Evolutionary conservation across 2,888 invertebrate species (phyloP).

Genomic region (Orthonevra nobilis): DNA sequence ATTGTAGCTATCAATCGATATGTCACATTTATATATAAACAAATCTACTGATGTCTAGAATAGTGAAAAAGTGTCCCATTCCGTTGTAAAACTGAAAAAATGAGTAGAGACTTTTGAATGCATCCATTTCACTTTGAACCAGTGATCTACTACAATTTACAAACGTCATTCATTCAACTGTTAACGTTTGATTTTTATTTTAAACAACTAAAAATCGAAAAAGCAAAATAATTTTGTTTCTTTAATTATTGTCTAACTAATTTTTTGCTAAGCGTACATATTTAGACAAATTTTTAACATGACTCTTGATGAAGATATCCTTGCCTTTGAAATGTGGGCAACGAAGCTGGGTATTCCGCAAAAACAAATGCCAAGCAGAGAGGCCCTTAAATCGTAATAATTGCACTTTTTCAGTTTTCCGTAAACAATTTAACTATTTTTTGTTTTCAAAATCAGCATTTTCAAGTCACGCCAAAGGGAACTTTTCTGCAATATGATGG

Average conservation of each 20-base stretch:
- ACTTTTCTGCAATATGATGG: conserved; percentile 75
- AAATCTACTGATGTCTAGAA: no score
- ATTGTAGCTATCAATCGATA: no score
- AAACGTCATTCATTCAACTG: conserved; percentile 24
- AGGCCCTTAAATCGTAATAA: conserved; percentile 77
- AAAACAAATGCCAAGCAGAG: conserved; percentile 75
- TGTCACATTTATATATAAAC: no score
- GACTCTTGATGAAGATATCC: conserved; percentile 73
- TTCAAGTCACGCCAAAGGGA: conserved; percentile 77
- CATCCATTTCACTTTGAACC: no score
- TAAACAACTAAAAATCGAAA: not conserved
- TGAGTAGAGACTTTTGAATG: no score
- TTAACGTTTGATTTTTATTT: not conserved
- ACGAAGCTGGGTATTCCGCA: conserved; percentile 76
- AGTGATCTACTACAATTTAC: conserved; percentile 13
- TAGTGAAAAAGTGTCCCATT: no score
- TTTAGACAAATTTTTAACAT: conserved; percentile 24
- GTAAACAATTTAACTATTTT: not conserved
- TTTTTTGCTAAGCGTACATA: not conserved
- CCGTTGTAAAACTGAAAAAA: no score
- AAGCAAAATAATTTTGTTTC: no score
- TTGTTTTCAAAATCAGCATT: conserved; percentile 73
- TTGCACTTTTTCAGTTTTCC: not conserved
- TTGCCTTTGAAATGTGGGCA: conserved; percentile 76
- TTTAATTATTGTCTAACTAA: not conserved